Conservation (phyloP, 2,888 invertebrate genomes). For the Harpalus rubripes region DNA sequence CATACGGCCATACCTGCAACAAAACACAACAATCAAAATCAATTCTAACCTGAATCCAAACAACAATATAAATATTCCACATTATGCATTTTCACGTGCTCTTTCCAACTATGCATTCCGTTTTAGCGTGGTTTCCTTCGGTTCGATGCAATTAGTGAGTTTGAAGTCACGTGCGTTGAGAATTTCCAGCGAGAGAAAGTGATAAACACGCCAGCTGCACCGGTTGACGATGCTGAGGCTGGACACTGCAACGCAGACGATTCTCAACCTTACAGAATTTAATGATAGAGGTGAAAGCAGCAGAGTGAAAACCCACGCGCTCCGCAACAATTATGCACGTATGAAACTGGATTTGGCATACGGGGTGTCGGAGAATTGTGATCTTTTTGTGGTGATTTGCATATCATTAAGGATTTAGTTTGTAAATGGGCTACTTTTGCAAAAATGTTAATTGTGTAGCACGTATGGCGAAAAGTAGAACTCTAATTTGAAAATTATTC, state of each 20-base stretch:
- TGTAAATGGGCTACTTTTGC: conserved; percentile 4
- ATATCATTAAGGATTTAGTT: conserved; percentile 34
- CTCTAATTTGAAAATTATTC: not conserved
- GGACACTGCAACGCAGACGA: conserved; percentile 17
- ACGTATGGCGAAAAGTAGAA: not conserved
- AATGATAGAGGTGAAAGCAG: conserved; percentile 12
- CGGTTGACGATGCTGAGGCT: conserved; percentile 9
- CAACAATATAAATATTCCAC: not conserved
- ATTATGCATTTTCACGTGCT: conserved; percentile 41
- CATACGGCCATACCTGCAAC: conserved; percentile 53
- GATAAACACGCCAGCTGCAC: conserved; percentile 61
- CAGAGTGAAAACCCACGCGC: conserved; percentile 42
- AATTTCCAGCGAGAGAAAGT: conserved; percentile 61
- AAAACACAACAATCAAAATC: conserved; percentile 44
- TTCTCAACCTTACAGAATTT: not conserved
- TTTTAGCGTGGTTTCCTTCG: not conserved
- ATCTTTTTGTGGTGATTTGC: conserved; percentile 29
- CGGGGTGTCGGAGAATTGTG: conserved; percentile 25
- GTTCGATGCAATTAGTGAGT: conserved; percentile 41
- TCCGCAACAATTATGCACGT: conserved; percentile 55
- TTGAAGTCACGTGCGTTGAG: conserved; percentile 53
- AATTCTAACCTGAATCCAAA: not conserved
- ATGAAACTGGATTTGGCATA: conserved; percentile 52
- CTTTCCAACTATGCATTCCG: conserved; percentile 22
- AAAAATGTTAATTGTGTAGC: conserved; percentile 18